phyloP scores from a whole-genome alignment of 2,888 invertebrate genomes.

The Liodrosophila aerea region DNA sequence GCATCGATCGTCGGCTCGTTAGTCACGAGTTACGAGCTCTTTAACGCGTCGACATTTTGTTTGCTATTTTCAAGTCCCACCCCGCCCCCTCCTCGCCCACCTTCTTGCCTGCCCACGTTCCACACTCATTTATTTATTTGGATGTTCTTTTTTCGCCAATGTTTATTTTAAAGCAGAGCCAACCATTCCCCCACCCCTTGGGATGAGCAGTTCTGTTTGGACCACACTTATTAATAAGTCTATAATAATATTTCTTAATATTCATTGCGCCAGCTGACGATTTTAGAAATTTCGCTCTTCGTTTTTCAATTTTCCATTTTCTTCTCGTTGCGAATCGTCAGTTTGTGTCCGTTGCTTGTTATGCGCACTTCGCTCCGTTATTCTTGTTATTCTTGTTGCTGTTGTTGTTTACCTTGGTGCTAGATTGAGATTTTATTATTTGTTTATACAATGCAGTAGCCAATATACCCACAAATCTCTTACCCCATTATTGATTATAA shows the following conservation, averaged over 20 bases:
- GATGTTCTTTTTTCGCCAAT: slow-evolving; percentile 29
- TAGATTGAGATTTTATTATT: slow-evolving; percentile 6
- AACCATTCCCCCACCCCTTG: slow-evolving; percentile 3
- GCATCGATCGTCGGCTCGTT: slow-evolving; percentile 52
- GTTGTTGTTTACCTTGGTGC: slow-evolving; percentile 49
- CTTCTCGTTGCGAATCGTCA: slow-evolving; percentile 35
- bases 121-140: slow-evolving; percentile 30
- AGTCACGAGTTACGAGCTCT: slow-evolving; percentile 61
- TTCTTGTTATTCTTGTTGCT: slow-evolving; percentile 8
- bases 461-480: slow-evolving; percentile 52
- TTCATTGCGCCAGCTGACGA: slow-evolving; percentile 28
- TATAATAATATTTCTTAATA: slow-evolving; percentile 61
- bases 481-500: slow-evolving; percentile 50
- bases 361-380: slow-evolving; percentile 47
- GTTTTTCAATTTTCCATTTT: slow-evolving; percentile 12
- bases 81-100: no score
- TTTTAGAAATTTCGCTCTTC: neutral
- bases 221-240: slow-evolving; percentile 74
- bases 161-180: slow-evolving; percentile 59
- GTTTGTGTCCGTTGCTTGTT: slow-evolving; percentile 44
- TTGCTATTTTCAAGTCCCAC: slow-evolving; percentile 6
- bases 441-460: slow-evolving; percentile 54
- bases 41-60: slow-evolving; percentile 32
- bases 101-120: neutral
- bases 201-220: slow-evolving; percentile 29